Percentiles rank a stretch among this genome's conserved stretches.
Conservation (phyloP, 2,797 vertebrate species). For the Toxotes lorentzi region DNA sequence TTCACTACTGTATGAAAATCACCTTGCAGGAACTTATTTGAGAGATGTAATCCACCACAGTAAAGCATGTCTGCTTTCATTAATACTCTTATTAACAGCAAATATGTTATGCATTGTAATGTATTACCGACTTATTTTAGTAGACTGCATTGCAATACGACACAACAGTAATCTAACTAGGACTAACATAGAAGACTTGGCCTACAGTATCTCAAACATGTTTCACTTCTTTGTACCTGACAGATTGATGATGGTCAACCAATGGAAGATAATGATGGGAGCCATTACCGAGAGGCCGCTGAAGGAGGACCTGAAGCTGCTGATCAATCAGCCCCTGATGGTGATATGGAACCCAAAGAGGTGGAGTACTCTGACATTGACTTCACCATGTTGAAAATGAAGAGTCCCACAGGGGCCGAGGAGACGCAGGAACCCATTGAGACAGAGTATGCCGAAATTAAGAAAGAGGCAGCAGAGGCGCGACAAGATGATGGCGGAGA, state of each 20-base stretch:
- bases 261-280: conserved; percentile 15
- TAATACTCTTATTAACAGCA: too few relatives aligned
- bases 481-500: neutral
- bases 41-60: too few relatives aligned
- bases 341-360: conserved; percentile 32
- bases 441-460: conserved; percentile 79
- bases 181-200: too few relatives aligned
- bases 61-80: too few relatives aligned
- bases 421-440: conserved; percentile 1
- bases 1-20: neutral
- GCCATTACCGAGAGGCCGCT: conserved; percentile 2
- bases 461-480: neutral
- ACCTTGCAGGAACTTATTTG: too few relatives aligned
- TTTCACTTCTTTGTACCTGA: neutral
- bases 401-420: neutral
- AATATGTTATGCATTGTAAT: too few relatives aligned
- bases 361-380: conserved; percentile 72
- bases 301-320: conserved; percentile 1
- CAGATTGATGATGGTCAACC: conserved; percentile 40
- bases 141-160: too few relatives aligned
- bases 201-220: too few relatives aligned
- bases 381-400: conserved; percentile 57
- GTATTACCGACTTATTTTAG: too few relatives aligned
- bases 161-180: too few relatives aligned
- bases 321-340: neutral